phyloP scores from a whole-genome alignment of 2,888 invertebrate genomes.

The Pardosa pseudoannulata region DNA sequence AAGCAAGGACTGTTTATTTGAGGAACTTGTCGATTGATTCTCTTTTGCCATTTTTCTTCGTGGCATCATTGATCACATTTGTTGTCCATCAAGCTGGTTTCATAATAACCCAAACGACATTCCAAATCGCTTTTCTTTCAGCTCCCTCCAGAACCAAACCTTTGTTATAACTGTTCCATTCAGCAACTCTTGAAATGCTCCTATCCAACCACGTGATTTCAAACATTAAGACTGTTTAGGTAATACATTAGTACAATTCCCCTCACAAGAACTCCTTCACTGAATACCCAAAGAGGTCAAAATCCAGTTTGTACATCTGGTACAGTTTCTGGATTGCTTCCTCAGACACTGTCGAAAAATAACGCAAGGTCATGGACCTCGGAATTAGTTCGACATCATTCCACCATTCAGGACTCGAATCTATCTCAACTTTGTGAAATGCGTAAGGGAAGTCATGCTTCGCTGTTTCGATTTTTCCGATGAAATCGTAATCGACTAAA shows the following conservation, averaged over 20 bases:
- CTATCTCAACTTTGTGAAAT: constrained; percentile 34
- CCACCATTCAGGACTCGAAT: constrained; percentile 32
- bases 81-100: too few relatives aligned
- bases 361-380: constrained; percentile 31
- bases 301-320: constrained; percentile 83
- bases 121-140: too few relatives aligned
- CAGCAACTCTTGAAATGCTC: too few relatives aligned
- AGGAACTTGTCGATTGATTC: too few relatives aligned
- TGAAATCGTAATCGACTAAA: constrained; percentile 74
- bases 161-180: too few relatives aligned
- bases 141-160: too few relatives aligned
- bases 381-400: constrained; percentile 18
- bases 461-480: constrained; percentile 79
- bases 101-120: too few relatives aligned
- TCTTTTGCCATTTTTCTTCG: too few relatives aligned
- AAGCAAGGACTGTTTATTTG: too few relatives aligned
- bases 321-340: constrained; percentile 79
- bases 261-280: constrained; percentile 66
- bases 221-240: too few relatives aligned
- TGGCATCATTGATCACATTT: too few relatives aligned
- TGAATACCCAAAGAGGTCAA: constrained; percentile 83
- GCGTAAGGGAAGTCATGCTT: constrained; percentile 75
- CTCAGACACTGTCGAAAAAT: constrained; percentile 67
- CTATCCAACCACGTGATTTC: too few relatives aligned
- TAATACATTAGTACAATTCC: constrained; percentile 11